Conservation (phyloP, 2,113 vertebrate species). For the Echinops telfairi region DNA sequence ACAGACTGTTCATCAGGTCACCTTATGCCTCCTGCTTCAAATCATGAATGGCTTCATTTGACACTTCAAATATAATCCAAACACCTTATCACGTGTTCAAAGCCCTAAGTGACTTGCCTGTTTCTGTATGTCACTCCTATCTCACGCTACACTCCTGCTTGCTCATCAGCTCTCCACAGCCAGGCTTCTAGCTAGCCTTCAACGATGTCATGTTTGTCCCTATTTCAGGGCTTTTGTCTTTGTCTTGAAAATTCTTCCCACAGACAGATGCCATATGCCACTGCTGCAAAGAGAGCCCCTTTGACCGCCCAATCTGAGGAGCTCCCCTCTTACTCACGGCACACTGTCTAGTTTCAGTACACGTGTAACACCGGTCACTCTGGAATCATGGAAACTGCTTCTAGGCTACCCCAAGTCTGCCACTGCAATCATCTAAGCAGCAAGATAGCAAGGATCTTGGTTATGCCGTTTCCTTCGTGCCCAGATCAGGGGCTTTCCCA, state of each 20-base stretch:
- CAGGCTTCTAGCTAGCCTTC: not conserved
- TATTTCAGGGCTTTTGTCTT: not conserved
- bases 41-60: not conserved
- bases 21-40: not conserved
- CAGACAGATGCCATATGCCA: not conserved
- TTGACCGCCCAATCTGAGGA: not conserved
- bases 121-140: not conserved
- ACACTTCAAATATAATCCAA: slow-evolving; percentile 12
- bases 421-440: not conserved
- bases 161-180: not conserved
- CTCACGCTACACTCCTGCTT: not conserved
- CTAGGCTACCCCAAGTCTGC: not conserved
- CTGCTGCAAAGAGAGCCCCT: not conserved
- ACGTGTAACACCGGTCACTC: not conserved
- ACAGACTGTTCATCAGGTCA: not conserved
- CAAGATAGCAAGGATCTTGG: not conserved
- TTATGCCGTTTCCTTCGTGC: not conserved
- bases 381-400: not conserved
- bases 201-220: not conserved
- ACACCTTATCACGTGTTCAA: not conserved
- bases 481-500: not conserved
- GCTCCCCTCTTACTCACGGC: not conserved
- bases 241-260: not conserved
- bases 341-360: not conserved
- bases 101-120: not conserved